These are phyloP conservation scores for Lepidochrysops patricia DNA, from an alignment of 2,888 invertebrate species.

Conservation along the genomic window DNA sequence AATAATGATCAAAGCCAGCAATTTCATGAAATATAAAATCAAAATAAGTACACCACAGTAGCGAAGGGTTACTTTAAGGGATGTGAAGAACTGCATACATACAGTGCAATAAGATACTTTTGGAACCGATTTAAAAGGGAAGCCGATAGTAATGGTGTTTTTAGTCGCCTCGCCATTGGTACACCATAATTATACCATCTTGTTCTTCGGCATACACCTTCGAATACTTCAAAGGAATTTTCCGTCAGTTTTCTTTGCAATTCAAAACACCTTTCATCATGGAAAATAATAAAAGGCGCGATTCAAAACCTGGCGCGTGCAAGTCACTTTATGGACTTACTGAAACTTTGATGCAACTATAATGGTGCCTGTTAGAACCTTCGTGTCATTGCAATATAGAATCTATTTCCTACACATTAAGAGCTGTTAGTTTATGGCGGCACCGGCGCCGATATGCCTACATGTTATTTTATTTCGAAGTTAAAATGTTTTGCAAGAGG, in stretches of 20 bases:
- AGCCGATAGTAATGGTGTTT: no score
- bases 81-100: no score
- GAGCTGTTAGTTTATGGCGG: background rate
- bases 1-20: no score
- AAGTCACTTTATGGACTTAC: conserved; percentile 16
- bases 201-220: background rate
- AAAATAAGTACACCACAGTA: no score
- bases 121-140: no score
- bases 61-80: no score
- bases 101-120: no score
- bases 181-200: background rate
- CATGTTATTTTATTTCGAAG: conserved; percentile 9
- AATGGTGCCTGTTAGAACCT: conserved; percentile 13
- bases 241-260: background rate
- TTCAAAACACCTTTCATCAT: background rate
- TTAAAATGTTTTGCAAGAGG: conserved; percentile 15
- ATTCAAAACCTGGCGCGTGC: conserved; percentile 15
- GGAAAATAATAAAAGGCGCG: conserved; percentile 15
- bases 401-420: background rate
- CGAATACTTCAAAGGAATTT: background rate
- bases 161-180: no score
- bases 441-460: background rate
- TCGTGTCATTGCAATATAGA: conserved; percentile 1
- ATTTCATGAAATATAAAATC: no score
- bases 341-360: conserved; percentile 22